phyloP scores from a whole-genome alignment of 1,140 invertebrate species.

The Plutomurus gul region DNA sequence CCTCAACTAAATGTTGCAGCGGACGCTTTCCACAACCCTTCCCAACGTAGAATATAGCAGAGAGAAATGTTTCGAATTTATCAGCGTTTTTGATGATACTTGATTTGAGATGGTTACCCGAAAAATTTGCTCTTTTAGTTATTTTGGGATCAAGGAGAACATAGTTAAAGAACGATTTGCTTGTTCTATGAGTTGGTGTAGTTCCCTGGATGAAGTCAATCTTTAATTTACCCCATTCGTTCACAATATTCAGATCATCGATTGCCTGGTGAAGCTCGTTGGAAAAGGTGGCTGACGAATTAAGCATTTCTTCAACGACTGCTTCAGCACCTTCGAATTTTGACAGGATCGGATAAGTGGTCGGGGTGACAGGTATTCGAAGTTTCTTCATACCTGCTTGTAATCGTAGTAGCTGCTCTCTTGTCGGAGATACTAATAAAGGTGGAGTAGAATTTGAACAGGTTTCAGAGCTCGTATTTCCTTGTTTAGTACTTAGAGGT shows the following conservation, averaged over 20 bases:
- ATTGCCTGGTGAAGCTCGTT: conserved; percentile 39
- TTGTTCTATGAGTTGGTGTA: neutral
- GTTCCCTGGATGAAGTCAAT: conserved; percentile 42
- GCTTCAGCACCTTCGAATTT: conserved; percentile 30
- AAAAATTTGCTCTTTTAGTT: conserved; percentile 50
- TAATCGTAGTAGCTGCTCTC: neutral
- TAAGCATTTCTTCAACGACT: neutral
- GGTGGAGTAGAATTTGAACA: conserved; percentile 30
- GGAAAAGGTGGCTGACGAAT: neutral
- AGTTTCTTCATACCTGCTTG: conserved; percentile 9
- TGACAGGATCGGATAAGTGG: conserved; percentile 38
- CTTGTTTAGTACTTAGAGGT: neutral
- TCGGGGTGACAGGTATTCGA: conserved; percentile 32
- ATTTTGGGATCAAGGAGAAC: conserved; percentile 49
- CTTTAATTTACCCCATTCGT: conserved; percentile 38
- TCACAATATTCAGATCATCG: conserved; percentile 29
- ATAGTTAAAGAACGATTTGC: conserved; percentile 52
- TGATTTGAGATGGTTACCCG: conserved; percentile 49
- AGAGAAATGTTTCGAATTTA: conserved; percentile 51
- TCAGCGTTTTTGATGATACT: conserved; percentile 43
- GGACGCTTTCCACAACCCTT: conserved; percentile 51
- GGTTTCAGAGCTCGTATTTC: neutral
- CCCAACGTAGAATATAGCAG: conserved; percentile 51
- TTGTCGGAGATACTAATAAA: neutral
- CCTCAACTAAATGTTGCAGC: conserved; percentile 47